Percentiles rank a stretch among this genome's conserved stretches.
phyloP scores from a whole-genome alignment of 1,140 invertebrate species.

The Bombus impatiens region DNA sequence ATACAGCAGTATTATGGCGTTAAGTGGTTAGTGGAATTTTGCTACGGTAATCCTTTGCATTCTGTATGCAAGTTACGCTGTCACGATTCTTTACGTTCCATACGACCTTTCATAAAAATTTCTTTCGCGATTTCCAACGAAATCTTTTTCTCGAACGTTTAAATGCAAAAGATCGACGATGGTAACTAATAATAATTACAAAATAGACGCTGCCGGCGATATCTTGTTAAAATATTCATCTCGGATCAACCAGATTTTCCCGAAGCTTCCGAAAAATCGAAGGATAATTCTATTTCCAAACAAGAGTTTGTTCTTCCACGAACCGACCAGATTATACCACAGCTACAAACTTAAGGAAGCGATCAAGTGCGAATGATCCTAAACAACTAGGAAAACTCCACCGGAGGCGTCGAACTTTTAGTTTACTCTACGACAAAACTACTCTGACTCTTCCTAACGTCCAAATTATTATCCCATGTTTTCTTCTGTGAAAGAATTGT shows the following conservation, averaged over 20 bases:
- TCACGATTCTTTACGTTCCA: too few species aligned
- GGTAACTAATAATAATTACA: too few species aligned
- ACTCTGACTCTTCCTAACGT: neutral
- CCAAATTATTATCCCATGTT: neutral
- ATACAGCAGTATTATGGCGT: neutral
- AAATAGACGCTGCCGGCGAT: neutral
- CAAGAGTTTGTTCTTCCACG: neutral
- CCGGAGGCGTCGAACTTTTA: neutral
- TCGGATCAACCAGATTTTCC: neutral
- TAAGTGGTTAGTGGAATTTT: too few species aligned
- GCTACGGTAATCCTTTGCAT: too few species aligned
- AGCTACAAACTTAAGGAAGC: neutral
- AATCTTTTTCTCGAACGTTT: too few species aligned
- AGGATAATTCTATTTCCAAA: neutral
- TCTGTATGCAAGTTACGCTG: too few species aligned
- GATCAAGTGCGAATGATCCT: slow-evolving; percentile 9
- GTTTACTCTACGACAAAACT: neutral
- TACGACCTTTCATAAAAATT: too few species aligned
- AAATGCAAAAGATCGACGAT: too few species aligned
- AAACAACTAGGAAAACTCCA: neutral
- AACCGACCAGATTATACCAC: neutral
- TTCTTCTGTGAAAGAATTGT: neutral
- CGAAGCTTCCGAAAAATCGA: neutral
- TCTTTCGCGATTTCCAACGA: too few species aligned
- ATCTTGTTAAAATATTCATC: neutral